Base-by-base conservation (phyloP, 2,888 invertebrate genomes). In the Tortricodes alternella region DNA sequence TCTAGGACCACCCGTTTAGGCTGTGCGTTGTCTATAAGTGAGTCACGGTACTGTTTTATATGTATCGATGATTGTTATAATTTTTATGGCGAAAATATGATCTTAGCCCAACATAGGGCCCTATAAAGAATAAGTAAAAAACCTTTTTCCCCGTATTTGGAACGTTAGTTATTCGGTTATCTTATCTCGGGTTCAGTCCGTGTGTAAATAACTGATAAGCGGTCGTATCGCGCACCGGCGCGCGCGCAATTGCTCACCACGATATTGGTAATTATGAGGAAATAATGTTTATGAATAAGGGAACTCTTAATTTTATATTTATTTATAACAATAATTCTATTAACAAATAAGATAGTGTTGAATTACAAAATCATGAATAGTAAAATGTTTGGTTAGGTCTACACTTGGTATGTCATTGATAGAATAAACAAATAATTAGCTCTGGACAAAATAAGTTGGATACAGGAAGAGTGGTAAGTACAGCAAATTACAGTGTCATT, bases 151-250 rank as follows among this genome's bases (percentile, higher is more conserved):
- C 5, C 23, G 35, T 35, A 35, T 44, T 38, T 27, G 32, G 16
- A 13, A 11, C 41, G 34, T 44, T 44, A 48, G 55, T 34, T 74
- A 74, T 74, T 63, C 61, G 55, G 53, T 62, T 78, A 80, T 84
- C 83, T 85, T 74, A 86, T 86, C 85, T 64, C 60, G 70, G 71
- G 83, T 83, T 85, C 83, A 83, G 73, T 71, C 77, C 70, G 71
- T 76, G 80, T 74, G 82, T 83, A 85, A 81, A 87, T 84, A 86
- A 78, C 80, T 79, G 87, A 87, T 87, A 87, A 78, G 61, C 51
- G 53, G 62, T 29, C 29, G 29, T 57, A 60, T 46, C 60, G 64
- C 59, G 70, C 68, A 76, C 72, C 59, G 58, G 41, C 61, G 59
- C 46, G 51, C 38, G 55, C 62, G 58, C 27, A 71, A 74, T 38